Percentiles rank a stretch among this genome's conserved stretches.
phyloP scores from a whole-genome alignment of 2,113 vertebrate genomes.

The Seriola rivoliana region DNA sequence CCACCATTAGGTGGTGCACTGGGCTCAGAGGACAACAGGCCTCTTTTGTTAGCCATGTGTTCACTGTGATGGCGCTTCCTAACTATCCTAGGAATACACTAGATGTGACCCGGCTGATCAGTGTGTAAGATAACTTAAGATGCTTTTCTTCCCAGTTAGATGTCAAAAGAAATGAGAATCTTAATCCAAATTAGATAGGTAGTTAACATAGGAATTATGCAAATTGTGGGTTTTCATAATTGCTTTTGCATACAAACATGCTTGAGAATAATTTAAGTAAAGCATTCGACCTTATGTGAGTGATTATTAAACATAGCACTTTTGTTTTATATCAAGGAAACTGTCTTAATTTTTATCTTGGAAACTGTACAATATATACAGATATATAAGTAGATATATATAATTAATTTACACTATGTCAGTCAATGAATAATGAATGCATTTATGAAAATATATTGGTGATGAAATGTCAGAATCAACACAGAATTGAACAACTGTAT shows the following conservation, averaged over 20 bases:
- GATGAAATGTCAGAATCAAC: constrained; percentile 19
- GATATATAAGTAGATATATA: background rate
- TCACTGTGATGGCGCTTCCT: constrained; percentile 74
- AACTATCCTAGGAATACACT: constrained; percentile 74
- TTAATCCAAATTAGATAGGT: constrained; percentile 12
- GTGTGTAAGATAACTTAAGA: constrained; percentile 50
- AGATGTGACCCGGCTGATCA: constrained; percentile 70
- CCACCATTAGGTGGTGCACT: constrained; percentile 76
- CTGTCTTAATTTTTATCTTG: constrained; percentile 14
- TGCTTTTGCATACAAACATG: constrained; percentile 38
- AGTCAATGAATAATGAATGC: constrained; percentile 26
- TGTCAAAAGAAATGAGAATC: constrained; percentile 3
- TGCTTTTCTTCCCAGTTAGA: constrained; percentile 26
- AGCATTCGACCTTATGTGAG: constrained; percentile 21
- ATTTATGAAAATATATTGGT: constrained; percentile 24
- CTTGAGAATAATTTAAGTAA: constrained; percentile 28
- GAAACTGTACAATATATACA: background rate
- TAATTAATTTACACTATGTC: constrained; percentile 35
- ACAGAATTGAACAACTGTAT: constrained; percentile 8
- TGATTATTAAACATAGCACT: background rate
- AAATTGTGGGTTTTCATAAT: constrained; percentile 25
- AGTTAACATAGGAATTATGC: constrained; percentile 26
- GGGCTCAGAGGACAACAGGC: constrained; percentile 64
- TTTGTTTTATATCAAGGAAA: constrained; percentile 7
- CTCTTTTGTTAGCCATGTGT: constrained; percentile 82